Evolutionary conservation across 2,113 vertebrate genomes (phyloP), one percentile per base, ranked within the genome.

Genomic region (Barnardius zonarius): DNA sequence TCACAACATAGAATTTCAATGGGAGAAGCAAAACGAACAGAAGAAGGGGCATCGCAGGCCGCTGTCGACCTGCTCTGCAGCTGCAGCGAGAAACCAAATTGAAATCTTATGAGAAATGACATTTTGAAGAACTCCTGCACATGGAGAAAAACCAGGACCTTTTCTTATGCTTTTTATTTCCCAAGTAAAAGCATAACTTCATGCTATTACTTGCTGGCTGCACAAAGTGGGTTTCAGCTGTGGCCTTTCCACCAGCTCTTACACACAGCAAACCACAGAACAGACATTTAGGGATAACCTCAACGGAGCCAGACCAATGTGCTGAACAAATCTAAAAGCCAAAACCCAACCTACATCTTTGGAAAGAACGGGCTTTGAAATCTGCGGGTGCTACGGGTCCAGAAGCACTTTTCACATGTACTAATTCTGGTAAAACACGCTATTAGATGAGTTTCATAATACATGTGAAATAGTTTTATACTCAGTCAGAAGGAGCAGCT

Each of bases 81-180:
- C 7, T 43, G 59, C 79, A 92, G 46, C 8, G 46, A 83, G 82
- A 93, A 93, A 41, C 43, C 70, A 92, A 94, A 92, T 68, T 77
- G 79, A 97, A 94, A 86, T 77, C 88, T 48, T 54, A 20, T 54
- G 69, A 75, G 51, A 64, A 83, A 75, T 77, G 83, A 80, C 76
- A 83, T 75, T 90, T 78, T 59, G 55, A 91, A 94, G 96, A 80
- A 81, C 51, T 93, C 83, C 59, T 75, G 41, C 55, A 75, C 72
- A 86, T 63, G 25, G 28, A 86, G 90, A 83, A 39, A 73, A 73
- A 35, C 15, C 4, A 1, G 44, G 63, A 52, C 23, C 51, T 92
- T 24, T 25, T 11, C 39, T 31, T 31, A 49, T 43, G 43, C 35
- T 66, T 90, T 70, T 62, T 73, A 44, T 94, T 94, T 86, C 70